Evolutionary conservation across 2,113 vertebrate genomes (phyloP).

Genomic region (Aegotheles bennettii): DNA sequence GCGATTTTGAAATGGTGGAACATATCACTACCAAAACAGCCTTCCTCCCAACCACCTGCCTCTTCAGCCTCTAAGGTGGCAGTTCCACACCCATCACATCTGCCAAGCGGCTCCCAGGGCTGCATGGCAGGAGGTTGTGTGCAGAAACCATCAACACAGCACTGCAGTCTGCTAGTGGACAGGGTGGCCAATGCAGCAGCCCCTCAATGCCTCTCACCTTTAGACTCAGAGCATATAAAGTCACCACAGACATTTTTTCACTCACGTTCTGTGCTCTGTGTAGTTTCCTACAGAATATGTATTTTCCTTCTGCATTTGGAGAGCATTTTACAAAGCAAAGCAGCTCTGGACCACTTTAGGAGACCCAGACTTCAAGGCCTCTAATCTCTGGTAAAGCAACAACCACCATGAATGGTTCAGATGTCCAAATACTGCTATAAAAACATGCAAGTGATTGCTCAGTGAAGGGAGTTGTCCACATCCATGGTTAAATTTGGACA

Average conservation of each 20-base stretch:
- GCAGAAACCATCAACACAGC: not conserved
- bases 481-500: not conserved
- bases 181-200: not conserved
- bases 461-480: slow-evolving; percentile 1
- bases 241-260: not conserved
- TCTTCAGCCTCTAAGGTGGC: fast-evolving
- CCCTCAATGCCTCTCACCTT: not conserved
- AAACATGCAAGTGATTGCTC: not conserved
- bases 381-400: not conserved
- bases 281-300: not conserved
- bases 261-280: not conserved
- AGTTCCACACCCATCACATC: not conserved
- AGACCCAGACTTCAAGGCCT: not conserved
- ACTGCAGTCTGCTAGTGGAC: not conserved
- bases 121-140: fast-evolving
- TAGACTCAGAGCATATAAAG: not conserved
- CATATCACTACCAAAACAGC: not conserved
- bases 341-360: not conserved
- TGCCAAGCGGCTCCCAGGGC: not conserved
- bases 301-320: not conserved
- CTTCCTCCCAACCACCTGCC: not conserved
- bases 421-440: not conserved
- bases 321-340: not conserved
- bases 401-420: not conserved
- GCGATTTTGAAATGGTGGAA: not conserved